These are phyloP conservation scores for Dryoscopus gambensis DNA, from an alignment of 2,113 vertebrate species.

Conservation along the genomic window DNA sequence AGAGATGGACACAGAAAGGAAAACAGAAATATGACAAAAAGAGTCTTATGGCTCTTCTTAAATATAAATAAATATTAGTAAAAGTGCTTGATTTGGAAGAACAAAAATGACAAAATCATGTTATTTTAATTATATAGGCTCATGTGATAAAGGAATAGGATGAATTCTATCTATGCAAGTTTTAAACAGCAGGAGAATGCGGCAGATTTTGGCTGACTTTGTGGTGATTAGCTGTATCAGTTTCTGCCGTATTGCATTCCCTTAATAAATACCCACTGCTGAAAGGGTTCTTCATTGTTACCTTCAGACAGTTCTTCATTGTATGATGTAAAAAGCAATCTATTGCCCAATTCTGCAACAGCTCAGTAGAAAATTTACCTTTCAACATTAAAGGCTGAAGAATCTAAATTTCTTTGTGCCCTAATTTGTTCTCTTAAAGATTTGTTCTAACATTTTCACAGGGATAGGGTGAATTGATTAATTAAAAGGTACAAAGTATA, in stretches of 20 bases:
- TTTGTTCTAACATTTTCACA: background rate
- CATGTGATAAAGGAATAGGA: background rate
- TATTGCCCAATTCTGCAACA: background rate
- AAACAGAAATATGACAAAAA: background rate
- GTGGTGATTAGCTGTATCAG: background rate
- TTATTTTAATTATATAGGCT: background rate
- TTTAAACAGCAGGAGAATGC: background rate
- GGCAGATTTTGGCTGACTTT: background rate
- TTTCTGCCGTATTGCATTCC: background rate
- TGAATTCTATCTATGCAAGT: background rate
- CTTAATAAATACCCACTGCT: background rate
- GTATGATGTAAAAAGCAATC: background rate
- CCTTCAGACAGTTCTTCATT: background rate
- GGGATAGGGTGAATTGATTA: background rate
- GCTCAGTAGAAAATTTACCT: background rate
- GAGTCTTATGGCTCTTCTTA: background rate
- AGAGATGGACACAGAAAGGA: background rate
- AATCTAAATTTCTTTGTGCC: background rate
- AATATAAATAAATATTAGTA: background rate
- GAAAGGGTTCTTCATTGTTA: background rate
- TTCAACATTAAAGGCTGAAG: background rate
- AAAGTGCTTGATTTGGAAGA: background rate
- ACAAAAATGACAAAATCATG: background rate
- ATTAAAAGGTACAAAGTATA: background rate
- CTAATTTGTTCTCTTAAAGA: background rate